Percentiles rank a stretch among this genome's conserved stretches.
phyloP scores from a whole-genome alignment of 2,797 vertebrate genomes.

The Poeciliopsis turneri region DNA sequence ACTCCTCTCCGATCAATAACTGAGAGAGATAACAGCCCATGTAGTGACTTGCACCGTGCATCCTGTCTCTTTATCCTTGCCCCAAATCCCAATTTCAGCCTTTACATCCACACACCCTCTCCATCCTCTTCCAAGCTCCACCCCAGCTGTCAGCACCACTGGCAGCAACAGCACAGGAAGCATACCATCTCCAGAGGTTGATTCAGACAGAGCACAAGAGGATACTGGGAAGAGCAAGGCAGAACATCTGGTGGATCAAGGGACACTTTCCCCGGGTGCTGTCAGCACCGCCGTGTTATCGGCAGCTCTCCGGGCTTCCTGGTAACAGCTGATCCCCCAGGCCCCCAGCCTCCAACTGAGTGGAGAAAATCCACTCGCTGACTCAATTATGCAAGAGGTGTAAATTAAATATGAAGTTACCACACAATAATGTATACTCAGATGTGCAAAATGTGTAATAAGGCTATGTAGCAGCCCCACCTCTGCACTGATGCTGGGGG shows the following conservation, averaged over 20 bases:
- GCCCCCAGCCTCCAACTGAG: slow-evolving; percentile 58
- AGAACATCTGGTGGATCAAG: slow-evolving; percentile 55
- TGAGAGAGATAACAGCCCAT: slow-evolving; percentile 56
- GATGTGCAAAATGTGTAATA: slow-evolving; percentile 36
- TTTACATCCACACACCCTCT: slow-evolving; percentile 22
- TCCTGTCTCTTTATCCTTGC: slow-evolving; percentile 29
- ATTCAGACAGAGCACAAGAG: slow-evolving; percentile 20
- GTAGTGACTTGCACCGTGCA: slow-evolving; percentile 48
- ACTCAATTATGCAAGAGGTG: slow-evolving; percentile 80
- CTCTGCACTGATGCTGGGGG: slow-evolving; percentile 30
- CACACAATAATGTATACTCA: slow-evolving; percentile 55
- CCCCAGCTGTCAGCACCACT: slow-evolving; percentile 27
- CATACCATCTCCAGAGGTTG: slow-evolving; percentile 32
- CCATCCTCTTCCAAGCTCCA: slow-evolving; percentile 18
- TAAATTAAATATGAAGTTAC: slow-evolving; percentile 79
- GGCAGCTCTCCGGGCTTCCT: slow-evolving; percentile 58
- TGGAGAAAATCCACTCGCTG: slow-evolving; percentile 69
- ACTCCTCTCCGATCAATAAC: slow-evolving; percentile 59
- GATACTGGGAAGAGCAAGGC: slow-evolving; percentile 30
- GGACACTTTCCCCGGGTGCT: slow-evolving; percentile 24
- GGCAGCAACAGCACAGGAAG: slow-evolving; percentile 11
- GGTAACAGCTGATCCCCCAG: slow-evolving; percentile 74
- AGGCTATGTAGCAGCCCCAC: slow-evolving; percentile 43
- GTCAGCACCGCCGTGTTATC: slow-evolving; percentile 30
- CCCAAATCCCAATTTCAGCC: slow-evolving; percentile 28